phyloP scores from a whole-genome alignment of 2,888 invertebrate genomes.

The Chrysolina americana region DNA sequence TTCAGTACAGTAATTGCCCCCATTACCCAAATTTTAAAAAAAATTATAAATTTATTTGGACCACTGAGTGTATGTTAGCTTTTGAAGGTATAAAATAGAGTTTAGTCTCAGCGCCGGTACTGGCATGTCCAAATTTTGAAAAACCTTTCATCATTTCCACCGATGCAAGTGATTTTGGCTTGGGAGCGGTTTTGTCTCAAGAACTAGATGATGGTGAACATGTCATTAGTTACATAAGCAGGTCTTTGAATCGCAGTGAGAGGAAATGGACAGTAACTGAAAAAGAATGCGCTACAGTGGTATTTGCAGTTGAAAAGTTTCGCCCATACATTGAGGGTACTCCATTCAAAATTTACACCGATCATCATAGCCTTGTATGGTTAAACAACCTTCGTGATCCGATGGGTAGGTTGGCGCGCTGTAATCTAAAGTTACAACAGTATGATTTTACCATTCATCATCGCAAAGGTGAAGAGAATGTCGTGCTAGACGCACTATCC shows the following conservation, averaged over 20 bases:
- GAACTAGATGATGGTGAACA: constrained; percentile 27
- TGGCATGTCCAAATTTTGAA: background rate
- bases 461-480: constrained; percentile 40
- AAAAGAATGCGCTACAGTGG: constrained; percentile 13
- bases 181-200: constrained; percentile 34
- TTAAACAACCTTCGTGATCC: constrained; percentile 36
- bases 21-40: background rate
- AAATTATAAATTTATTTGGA: background rate
- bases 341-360: constrained; percentile 44
- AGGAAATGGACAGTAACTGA: constrained; percentile 26
- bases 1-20: constrained; percentile 2
- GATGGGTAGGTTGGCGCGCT: constrained; percentile 40
- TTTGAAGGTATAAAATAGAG: background rate
- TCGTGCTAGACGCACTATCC: constrained; percentile 40
- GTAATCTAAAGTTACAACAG: constrained; percentile 40
- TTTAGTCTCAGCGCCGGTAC: background rate
- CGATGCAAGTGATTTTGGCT: constrained; percentile 30
- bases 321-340: constrained; percentile 42
- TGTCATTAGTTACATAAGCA: constrained; percentile 20
- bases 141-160: constrained; percentile 6
- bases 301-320: constrained; percentile 32
- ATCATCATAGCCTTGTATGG: constrained; percentile 45
- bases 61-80: background rate
- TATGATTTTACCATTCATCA: constrained; percentile 38
- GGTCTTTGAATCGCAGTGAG: constrained; percentile 17